phyloP scores from a whole-genome alignment of 2,888 invertebrate species.

The Neoitamus cyanurus region DNA sequence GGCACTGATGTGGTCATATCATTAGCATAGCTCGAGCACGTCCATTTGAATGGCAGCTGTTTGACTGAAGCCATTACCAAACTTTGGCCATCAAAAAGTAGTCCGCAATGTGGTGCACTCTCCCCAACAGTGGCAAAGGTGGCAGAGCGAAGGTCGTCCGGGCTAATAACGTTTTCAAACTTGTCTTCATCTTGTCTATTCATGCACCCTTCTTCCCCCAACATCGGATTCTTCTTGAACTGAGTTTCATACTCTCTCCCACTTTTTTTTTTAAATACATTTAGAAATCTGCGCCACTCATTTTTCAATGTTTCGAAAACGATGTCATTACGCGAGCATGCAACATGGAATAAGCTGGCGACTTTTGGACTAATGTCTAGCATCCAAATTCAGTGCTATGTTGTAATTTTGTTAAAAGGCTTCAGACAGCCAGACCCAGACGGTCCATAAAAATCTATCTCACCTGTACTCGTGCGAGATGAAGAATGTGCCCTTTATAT shows the following conservation, averaged over 20 bases:
- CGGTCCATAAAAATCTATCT: constrained; percentile 53
- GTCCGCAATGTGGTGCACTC: constrained; percentile 40
- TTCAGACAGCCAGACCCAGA: background rate
- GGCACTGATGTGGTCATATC: background rate
- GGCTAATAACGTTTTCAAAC: background rate
- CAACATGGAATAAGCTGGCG: background rate
- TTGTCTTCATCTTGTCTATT: background rate
- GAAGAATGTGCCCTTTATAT: constrained; percentile 92
- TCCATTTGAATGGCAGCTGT: constrained; percentile 48
- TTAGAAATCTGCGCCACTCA: background rate
- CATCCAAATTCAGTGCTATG: background rate
- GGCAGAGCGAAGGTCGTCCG: background rate
- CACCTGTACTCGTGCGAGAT: constrained; percentile 86
- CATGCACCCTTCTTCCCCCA: background rate
- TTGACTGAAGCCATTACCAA: constrained; percentile 49
- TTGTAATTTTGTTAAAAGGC: background rate
- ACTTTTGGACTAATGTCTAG: background rate
- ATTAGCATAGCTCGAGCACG: constrained; percentile 41
- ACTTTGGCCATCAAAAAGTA: constrained; percentile 50
- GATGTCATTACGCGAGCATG: background rate
- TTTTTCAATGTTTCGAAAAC: background rate
- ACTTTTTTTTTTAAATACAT: background rate
- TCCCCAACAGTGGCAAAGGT: background rate
- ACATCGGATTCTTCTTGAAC: background rate
- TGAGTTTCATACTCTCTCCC: constrained; percentile 6